A percentile compares a stretch with the other conserved stretches of the same genome.
Conservation (phyloP, 1,140 invertebrate species). For the Aradophagus sp. region DNA sequence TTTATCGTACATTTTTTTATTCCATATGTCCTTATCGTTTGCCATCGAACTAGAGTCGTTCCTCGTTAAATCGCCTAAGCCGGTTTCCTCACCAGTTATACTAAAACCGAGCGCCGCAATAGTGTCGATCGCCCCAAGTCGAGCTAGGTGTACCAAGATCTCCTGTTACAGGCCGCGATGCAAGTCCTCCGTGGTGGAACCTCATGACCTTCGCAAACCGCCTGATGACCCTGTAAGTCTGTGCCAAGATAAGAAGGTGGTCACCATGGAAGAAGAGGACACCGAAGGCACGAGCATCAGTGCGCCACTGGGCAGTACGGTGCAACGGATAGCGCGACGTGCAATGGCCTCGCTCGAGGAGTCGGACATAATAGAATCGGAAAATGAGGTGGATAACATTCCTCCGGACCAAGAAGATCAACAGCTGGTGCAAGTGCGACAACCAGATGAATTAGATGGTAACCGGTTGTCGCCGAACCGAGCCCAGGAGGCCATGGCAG, state of each 20-base stretch:
- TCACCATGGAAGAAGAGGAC: conserved; percentile 68
- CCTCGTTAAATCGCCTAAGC: too few species aligned
- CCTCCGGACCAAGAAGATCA: conserved; percentile 44
- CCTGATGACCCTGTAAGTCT: conserved; percentile 1
- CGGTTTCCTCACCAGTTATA: too few species aligned
- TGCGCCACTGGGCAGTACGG: conserved; percentile 28
- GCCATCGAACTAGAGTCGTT: too few species aligned
- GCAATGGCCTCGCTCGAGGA: conserved; percentile 61
- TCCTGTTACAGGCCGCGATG: conserved; percentile 8
- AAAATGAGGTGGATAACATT: conserved; percentile 69
- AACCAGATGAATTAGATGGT: not conserved
- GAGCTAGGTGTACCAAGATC: too few species aligned
- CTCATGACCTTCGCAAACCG: conserved; percentile 13
- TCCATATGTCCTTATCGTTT: too few species aligned
- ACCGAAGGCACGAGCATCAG: conserved; percentile 60
- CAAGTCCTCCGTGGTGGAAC: not conserved
- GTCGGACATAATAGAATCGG: conserved; percentile 69
- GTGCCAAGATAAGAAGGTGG: not conserved
- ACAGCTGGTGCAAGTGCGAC: not conserved
- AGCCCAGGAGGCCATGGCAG: conserved; percentile 9
- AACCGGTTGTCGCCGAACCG: conserved; percentile 44
- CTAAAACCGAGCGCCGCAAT: not conserved
- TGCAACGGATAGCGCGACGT: conserved; percentile 50
- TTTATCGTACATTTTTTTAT: too few species aligned
- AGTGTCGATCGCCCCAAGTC: too few species aligned